These are phyloP conservation scores for Aphelenchoides besseyi DNA, from an alignment of 1,140 invertebrate genomes.

Conservation along the genomic window DNA sequence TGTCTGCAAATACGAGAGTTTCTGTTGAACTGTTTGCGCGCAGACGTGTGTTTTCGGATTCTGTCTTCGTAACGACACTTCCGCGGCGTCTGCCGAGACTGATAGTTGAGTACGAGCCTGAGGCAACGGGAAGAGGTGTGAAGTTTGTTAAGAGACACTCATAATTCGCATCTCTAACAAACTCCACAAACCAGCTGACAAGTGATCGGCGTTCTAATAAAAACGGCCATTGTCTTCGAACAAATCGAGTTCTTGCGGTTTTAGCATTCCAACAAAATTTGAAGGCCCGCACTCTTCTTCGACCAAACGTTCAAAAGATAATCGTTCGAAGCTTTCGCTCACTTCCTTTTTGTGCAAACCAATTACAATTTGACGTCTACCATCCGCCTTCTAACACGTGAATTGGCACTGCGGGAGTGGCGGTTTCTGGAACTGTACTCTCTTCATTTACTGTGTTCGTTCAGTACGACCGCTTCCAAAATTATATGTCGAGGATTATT, in stretches of 20 bases:
- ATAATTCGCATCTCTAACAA: background rate
- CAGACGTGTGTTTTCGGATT: background rate
- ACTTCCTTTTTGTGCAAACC: background rate
- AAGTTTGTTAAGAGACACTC: background rate
- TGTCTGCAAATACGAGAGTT: background rate
- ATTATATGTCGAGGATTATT: no score
- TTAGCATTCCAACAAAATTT: background rate
- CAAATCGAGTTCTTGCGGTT: background rate
- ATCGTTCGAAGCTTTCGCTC: background rate
- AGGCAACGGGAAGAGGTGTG: background rate
- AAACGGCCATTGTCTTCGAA: background rate
- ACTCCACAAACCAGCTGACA: background rate
- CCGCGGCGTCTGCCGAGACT: background rate
- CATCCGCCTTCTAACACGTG: background rate
- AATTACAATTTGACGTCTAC: background rate
- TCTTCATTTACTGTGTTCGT: no score
- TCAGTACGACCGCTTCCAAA: no score
- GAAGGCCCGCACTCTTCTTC: background rate
- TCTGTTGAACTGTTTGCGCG: background rate
- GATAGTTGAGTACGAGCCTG: background rate
- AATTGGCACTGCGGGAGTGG: background rate
- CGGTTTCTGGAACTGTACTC: no score
- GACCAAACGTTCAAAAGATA: background rate
- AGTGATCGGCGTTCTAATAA: constrained; percentile 1
- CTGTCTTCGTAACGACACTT: background rate